These are phyloP conservation scores for Anguilla rostrata DNA, from an alignment of 2,113 vertebrate species.

Conservation along the genomic window DNA sequence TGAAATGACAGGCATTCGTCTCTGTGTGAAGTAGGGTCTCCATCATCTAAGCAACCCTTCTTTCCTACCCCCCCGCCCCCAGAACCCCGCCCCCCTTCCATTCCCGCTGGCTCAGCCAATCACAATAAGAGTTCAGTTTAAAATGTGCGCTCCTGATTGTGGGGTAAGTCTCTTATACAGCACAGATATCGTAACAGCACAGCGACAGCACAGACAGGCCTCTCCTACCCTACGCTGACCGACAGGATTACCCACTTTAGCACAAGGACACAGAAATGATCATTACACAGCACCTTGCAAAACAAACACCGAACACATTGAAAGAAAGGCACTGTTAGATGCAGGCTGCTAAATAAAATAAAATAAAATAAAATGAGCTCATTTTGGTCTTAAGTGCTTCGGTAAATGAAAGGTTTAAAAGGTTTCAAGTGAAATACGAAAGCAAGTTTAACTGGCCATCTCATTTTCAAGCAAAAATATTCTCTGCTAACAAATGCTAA, in stretches of 20 bases:
- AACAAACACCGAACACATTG: not conserved
- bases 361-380: not conserved
- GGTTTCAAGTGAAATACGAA: not conserved
- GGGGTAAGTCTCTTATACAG: not conserved
- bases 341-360: not conserved
- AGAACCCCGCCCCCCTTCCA: not conserved
- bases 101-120: not conserved
- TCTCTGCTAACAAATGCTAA: not conserved
- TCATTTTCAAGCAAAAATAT: not conserved
- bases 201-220: not conserved
- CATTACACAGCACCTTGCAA: conserved; percentile 13
- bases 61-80: not conserved
- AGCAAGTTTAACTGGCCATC: not conserved
- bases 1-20: not conserved
- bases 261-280: conserved; percentile 29
- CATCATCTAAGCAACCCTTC: not conserved
- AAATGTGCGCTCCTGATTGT: not conserved
- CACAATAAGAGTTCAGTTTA: conserved; percentile 12
- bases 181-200: conserved; percentile 7
- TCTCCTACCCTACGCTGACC: not conserved
- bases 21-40: not conserved
- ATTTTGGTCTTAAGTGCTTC: conserved; percentile 19
- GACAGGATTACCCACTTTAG: not conserved
- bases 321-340: conserved; percentile 23
- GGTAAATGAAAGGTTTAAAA: not conserved